Base-by-base conservation (phyloP, 2,113 vertebrate genomes). In the Xerus inauris region DNA sequence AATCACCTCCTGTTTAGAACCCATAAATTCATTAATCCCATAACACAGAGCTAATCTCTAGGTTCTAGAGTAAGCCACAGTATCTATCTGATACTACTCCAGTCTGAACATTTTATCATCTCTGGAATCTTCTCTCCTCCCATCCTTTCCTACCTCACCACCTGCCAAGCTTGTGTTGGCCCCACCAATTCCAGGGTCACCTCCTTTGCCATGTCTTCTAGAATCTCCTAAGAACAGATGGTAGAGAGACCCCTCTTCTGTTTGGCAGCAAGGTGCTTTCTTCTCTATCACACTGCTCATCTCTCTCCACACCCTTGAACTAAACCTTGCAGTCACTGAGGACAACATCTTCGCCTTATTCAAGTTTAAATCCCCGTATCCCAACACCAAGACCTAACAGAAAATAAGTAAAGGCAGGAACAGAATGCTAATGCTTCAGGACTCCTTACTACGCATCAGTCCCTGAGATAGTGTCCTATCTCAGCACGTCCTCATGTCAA, bases 401-500 rank as follows among this genome's bases (percentile, higher is more conserved):
- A 1, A 4, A 87, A 42, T 32, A 71, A 87, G 38, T 20, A 87
- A 67, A 35, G 7, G 35, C 71, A 54, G 6, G 47, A 72, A 57
- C 1, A 20, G 35, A 85, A 62, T 10, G 11, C 4, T 62, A 88
- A 51, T 6, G 9, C 8, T 75, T 45, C 9, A 35, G 5, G 16
- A 81, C 0, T 10, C 17, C 69, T 16, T 47, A 17, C n/a, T 67
- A 24, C 13, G 13, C 13, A 35, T 28, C 42, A 49, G 82, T 24
- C 22, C 73, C 19, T 28, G 59, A 62, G 40, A 35, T 3, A 0
- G 42, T 59, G 24, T 75, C 51, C 67, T 19, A 12, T 10, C 42
- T 30, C n/a, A 19, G 42, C 32, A 35, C 0, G 13, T 38, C 11
- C 28, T 40, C 26, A 51, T 0, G 0, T 11, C 0, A 0, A 16